Evolutionary conservation across 2,797 vertebrate genomes (phyloP), one percentile per base, ranked within the genome.

Genomic region (Myripristis jacobus): DNA sequence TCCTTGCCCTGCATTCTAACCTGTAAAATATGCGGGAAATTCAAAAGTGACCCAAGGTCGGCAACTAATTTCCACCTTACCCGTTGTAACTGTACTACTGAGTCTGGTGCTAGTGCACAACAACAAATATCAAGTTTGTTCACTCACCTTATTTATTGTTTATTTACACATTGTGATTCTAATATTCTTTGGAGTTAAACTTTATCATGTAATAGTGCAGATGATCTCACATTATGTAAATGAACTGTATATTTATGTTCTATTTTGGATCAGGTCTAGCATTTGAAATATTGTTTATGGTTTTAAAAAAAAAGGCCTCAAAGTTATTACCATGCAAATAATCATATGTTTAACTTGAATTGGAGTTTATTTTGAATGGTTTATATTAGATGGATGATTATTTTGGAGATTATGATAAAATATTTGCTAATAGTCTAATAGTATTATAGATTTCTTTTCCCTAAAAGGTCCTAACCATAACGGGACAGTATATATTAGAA

Each of bases 41-140:
- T 27, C n/a, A 11, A 74, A 77, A 72, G 15, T 58, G 71, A 63
- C 63, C 44, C 1, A 22, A 60, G 62, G 1, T 47, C 22, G 56
- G 25, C 70, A 21, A 66, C 57, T 64, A 66, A 66, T 64, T 75
- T 58, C 75, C 73, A 41, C 67, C 71, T 77, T 27, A 71, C 70
- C 80, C 64, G 82, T 76, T 84, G 70, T 88, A 90, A 90, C 81
- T 84, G 86, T 87, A 92, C 92, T 94, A 94, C 94, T 93, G 93
- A 93, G 86, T 92, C 89, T 66, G 61, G 80, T 88, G 86, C 82
- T 66, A 9, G 48, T 48, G 80, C 83, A 87, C 78, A 47, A 80
- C 31, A 75, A 86, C 87, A 76, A 88, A 88, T 76, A 58, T 75
- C 77, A 72, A 62, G 55, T 78, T 66, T 82, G 59, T 84, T 86